Base-by-base conservation (phyloP, 2,797 vertebrate species). In the Coracias cyanogaster region DNA sequence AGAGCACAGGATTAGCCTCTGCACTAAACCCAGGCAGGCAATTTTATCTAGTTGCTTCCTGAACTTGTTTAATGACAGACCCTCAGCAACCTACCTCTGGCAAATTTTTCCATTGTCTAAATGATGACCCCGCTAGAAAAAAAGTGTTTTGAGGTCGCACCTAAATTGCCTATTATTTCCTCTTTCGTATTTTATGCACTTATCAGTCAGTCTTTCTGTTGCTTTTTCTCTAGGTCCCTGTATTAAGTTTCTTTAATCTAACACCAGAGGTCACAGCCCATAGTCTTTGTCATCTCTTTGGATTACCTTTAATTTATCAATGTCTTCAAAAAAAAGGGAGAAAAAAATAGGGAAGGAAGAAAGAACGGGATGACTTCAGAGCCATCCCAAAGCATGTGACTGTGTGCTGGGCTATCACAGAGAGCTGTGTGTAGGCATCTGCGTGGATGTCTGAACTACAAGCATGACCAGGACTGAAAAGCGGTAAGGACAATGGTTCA, bases 81-180 rank as follows among this genome's bases (percentile, higher is more conserved):
- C 62, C 35, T 93, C 84, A 69, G 83, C 54, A 85, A 81, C 71
- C 84, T 93, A 87, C 43, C 55, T 73, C 82, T 92, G 69, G 81
- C 80, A 94, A 96, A 97, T 96, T 89, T 96, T 93, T 94, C 78
- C 55, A 72, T 89, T 97, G 84, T 96, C 92, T 96, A 95, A 96
- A 92, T 76, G 43, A 95, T 71, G 71, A 89, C 61, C 70, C 67
- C 39, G 21, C 43, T 73, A 69, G 51, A 48, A 92, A 94, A 76
- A 82, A 70, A 69, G 46, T 72, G 39, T 86, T 77, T 85, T 61
- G 82, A 92, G 70, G 62, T 85, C 25, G 8, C 90, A 79, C 83
- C 28, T 81, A 90, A 87, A 94, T 72, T 96, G 90, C 88, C 91
- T 96, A 66, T 96, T 97, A 95, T 95, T 95, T 85, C 84, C 70